A percentile compares a stretch with the other conserved stretches of the same genome.
These are phyloP conservation scores for Octopus bimaculoides DNA, from an alignment of 1,140 invertebrate species.

Conservation along the genomic window DNA sequence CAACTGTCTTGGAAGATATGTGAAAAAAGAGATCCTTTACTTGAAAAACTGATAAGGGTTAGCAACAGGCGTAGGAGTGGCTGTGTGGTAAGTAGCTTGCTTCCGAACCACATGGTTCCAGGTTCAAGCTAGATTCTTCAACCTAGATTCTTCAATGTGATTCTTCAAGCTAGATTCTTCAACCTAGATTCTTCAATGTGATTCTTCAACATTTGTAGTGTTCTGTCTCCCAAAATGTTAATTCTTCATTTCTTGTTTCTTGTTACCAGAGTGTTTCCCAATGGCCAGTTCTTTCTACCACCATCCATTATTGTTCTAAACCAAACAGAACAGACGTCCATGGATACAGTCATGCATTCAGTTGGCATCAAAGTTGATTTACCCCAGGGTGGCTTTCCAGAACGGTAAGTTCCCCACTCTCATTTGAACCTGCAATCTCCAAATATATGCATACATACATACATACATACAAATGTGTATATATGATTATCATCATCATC, in stretches of 20 bases:
- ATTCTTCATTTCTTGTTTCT: background rate
- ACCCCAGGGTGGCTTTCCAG: conserved; percentile 6
- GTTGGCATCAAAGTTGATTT: conserved; percentile 4
- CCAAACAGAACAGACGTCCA: background rate
- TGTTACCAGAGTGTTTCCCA: background rate
- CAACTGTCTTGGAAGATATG: no score
- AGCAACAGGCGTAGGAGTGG: no score
- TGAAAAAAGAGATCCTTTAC: no score
- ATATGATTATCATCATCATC: background rate
- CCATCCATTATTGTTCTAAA: background rate
- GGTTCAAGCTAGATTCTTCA: no score
- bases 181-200: no score
- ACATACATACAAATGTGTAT: background rate
- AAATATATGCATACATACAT: background rate
- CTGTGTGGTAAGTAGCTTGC: no score
- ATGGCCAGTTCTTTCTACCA: background rate
- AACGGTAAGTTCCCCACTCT: background rate
- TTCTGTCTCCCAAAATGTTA: no score
- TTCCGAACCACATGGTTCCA: no score
- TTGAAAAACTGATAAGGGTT: no score
- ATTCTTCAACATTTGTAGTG: no score
- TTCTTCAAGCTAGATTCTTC: no score
- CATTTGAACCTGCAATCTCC: background rate
- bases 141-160: no score
- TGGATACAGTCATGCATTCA: conserved; percentile 3